Conservation (phyloP, 2,113 vertebrate species). For the Meles meles region DNA sequence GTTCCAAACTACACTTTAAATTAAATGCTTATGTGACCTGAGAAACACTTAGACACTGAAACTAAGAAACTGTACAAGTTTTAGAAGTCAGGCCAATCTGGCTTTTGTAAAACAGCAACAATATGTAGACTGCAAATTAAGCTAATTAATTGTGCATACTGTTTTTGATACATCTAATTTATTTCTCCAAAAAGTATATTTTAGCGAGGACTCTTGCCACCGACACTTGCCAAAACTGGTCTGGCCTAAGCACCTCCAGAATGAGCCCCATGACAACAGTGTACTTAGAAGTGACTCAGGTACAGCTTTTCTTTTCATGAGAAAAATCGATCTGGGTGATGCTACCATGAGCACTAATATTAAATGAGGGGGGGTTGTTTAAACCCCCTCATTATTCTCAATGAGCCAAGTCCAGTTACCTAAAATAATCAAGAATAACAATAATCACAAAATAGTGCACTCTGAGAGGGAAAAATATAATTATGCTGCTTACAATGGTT, state of each 20-base stretch:
- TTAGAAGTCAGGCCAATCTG: not conserved
- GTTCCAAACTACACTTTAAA: slow-evolving; percentile 33
- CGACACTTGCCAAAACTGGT: slow-evolving; percentile 44
- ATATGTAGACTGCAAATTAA: slow-evolving; percentile 19
- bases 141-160: slow-evolving; percentile 19
- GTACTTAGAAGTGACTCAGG: slow-evolving; percentile 56
- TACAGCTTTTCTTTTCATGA: slow-evolving; percentile 52
- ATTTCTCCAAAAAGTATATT: slow-evolving; percentile 27
- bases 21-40: slow-evolving; percentile 37
- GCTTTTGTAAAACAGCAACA: slow-evolving; percentile 44
- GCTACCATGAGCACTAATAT: slow-evolving; percentile 35
- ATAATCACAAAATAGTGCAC: slow-evolving; percentile 36
- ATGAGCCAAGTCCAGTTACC: slow-evolving; percentile 32
- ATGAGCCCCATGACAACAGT: slow-evolving; percentile 51
- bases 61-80: slow-evolving; percentile 12
- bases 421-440: slow-evolving; percentile 54
- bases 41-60: not conserved
- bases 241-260: slow-evolving; percentile 32
- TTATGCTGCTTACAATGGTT: slow-evolving; percentile 11
- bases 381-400: slow-evolving; percentile 37
- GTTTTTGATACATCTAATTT: slow-evolving; percentile 29
- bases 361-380: slow-evolving; percentile 4
- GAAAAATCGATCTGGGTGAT: slow-evolving; percentile 50
- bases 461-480: not conserved
- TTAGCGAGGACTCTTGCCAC: slow-evolving; percentile 38